Conservation (phyloP, 2,797 vertebrate genomes). For the Catostomus latipinnis region DNA sequence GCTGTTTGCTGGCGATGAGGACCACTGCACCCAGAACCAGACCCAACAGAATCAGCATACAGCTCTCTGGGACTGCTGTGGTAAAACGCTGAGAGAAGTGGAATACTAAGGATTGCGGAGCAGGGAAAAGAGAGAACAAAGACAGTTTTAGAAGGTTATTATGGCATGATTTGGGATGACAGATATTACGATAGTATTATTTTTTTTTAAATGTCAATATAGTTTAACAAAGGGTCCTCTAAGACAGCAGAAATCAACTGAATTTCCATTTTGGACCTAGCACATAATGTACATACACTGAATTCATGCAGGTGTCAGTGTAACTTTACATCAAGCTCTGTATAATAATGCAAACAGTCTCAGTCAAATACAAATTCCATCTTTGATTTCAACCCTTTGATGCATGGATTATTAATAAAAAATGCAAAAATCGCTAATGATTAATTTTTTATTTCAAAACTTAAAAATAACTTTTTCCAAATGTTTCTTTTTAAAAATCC, state of each 20-base stretch:
- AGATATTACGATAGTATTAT: background rate
- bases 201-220: background rate
- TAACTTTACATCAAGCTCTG: background rate
- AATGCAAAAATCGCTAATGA: no score
- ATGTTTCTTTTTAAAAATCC: background rate
- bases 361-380: background rate
- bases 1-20: slow-evolving; percentile 90
- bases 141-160: background rate
- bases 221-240: background rate
- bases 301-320: background rate
- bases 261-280: background rate
- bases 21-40: slow-evolving; percentile 91
- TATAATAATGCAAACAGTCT: background rate
- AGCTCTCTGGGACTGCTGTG: slow-evolving; percentile 91
- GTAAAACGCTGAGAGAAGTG: slow-evolving; percentile 93
- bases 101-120: slow-evolving; percentile 80
- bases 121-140: slow-evolving; percentile 8
- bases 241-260: background rate
- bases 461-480: background rate
- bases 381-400: background rate
- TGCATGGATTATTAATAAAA: no score
- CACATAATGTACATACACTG: background rate
- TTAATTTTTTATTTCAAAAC: background rate
- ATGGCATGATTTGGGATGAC: background rate
- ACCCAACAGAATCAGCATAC: slow-evolving; percentile 92